A percentile compares a stretch with the other conserved stretches of the same genome.
phyloP scores from a whole-genome alignment of 2,797 vertebrate genomes.

The Streptopelia turtur region DNA sequence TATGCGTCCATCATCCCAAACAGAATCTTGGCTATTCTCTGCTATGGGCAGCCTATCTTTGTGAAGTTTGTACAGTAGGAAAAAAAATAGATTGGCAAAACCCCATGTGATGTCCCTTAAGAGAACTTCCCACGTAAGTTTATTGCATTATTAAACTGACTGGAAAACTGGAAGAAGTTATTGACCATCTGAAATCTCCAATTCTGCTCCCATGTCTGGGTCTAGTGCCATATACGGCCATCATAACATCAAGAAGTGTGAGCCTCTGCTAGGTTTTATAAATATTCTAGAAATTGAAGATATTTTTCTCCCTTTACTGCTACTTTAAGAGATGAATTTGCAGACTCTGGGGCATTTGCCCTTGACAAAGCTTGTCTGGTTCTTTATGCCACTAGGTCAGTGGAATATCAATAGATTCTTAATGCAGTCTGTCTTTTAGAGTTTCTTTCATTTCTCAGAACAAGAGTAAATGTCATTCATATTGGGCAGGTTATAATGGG shows the following conservation, averaged over 20 bases:
- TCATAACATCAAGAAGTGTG: background rate
- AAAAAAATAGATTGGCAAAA: background rate
- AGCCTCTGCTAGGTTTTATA: background rate
- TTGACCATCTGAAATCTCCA: background rate
- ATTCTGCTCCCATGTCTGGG: background rate
- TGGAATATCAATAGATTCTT: conserved; percentile 69
- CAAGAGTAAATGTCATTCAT: conserved; percentile 60
- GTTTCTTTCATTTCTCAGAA: conserved; percentile 53
- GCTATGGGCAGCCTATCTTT: background rate
- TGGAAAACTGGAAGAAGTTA: background rate
- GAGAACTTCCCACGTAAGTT: background rate
- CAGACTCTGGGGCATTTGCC: conserved; percentile 33
- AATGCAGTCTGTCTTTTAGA: conserved; percentile 52
- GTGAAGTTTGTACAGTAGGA: background rate
- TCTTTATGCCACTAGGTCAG: conserved; percentile 51
- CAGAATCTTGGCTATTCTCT: background rate
- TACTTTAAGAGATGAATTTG: conserved; percentile 36
- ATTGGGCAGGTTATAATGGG: conserved; percentile 59
- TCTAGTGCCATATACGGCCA: background rate
- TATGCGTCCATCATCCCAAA: background rate
- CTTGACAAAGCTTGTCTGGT: conserved; percentile 57
- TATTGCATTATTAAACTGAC: background rate
- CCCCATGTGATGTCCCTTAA: background rate
- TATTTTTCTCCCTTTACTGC: background rate
- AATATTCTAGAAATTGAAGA: background rate